A percentile compares a stretch with the other conserved stretches of the same genome.
Evolutionary conservation across 2,113 vertebrate genomes (phyloP).

Genomic region (Ceyx melanurus): DNA sequence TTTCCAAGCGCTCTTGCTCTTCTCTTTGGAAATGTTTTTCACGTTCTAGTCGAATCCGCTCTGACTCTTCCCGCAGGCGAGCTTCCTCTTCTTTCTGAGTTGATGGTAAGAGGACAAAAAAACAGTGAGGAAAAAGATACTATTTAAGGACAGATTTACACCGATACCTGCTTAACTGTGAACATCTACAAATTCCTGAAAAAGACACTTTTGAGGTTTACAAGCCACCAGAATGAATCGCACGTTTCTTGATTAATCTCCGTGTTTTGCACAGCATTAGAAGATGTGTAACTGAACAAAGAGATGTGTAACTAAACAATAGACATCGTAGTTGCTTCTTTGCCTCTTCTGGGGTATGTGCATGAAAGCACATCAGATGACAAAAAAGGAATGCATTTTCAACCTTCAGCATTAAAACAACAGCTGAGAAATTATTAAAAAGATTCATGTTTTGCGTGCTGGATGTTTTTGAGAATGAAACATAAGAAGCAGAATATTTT

Average conservation of each 20-base stretch:
- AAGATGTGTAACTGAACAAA: not conserved
- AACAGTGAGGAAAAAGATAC: not conserved
- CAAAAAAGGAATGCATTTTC: not conserved
- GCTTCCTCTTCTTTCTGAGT: slow-evolving; percentile 87
- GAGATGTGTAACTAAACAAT: not conserved
- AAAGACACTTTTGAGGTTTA: not conserved
- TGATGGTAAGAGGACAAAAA: not conserved
- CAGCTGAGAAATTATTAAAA: not conserved
- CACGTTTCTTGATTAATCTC: not conserved
- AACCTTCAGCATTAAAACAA: not conserved
- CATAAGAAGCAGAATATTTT: not conserved
- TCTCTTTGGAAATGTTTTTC: slow-evolving; percentile 95
- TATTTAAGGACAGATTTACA: not conserved
- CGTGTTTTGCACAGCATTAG: not conserved
- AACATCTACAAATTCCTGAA: not conserved
- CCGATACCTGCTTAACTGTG: not conserved
- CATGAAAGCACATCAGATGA: not conserved
- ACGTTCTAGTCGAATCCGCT: slow-evolving; percentile 85
- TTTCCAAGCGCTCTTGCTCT: slow-evolving; percentile 93
- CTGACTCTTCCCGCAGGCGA: slow-evolving; percentile 85
- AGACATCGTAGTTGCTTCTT: not conserved
- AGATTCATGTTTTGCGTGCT: not conserved
- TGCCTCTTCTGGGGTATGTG: not conserved
- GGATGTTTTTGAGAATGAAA: not conserved
- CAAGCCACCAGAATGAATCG: not conserved